Conservation (phyloP, 2,888 invertebrate genomes). For the Pinctada fucata region DNA sequence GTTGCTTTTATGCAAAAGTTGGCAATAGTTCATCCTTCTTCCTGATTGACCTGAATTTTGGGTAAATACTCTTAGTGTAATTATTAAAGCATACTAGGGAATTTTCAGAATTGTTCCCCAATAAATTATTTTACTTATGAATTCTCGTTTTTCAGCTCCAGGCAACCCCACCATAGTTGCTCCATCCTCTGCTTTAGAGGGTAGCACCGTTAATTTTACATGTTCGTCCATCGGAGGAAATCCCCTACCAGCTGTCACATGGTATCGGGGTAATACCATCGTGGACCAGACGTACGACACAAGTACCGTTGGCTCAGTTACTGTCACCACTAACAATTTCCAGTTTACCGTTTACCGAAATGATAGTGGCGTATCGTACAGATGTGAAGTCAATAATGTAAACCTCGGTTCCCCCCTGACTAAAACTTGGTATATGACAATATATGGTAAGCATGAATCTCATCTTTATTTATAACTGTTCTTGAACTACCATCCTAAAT, state of each 20-base stretch:
- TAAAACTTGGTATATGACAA: constrained; percentile 15
- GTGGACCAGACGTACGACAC: constrained; percentile 10
- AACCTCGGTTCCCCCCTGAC: constrained; percentile 8
- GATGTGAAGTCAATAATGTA: constrained; percentile 19
- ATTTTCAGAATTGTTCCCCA: too few species aligned
- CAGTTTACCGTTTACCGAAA: constrained; percentile 8
- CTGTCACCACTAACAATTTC: constrained; percentile 6
- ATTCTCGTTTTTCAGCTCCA: neutral
- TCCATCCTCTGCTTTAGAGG: neutral
- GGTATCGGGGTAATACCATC: constrained; percentile 16
- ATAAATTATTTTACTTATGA: too few species aligned
- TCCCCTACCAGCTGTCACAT: constrained; percentile 24
- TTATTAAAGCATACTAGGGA: too few species aligned
- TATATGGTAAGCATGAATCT: constrained; percentile 28
- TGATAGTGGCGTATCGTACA: constrained; percentile 16
- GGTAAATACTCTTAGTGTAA: too few species aligned
- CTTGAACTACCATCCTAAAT: neutral
- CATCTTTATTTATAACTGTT: neutral
- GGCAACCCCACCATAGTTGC: neutral
- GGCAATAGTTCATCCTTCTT: neutral
- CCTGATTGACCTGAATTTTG: neutral
- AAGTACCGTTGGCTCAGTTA: neutral
- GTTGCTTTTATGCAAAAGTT: neutral
- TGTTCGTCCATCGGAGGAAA: constrained; percentile 19
- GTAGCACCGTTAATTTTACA: constrained; percentile 1